Conservation (phyloP, 2,888 invertebrate species). For the Pristionchus entomophagus region DNA sequence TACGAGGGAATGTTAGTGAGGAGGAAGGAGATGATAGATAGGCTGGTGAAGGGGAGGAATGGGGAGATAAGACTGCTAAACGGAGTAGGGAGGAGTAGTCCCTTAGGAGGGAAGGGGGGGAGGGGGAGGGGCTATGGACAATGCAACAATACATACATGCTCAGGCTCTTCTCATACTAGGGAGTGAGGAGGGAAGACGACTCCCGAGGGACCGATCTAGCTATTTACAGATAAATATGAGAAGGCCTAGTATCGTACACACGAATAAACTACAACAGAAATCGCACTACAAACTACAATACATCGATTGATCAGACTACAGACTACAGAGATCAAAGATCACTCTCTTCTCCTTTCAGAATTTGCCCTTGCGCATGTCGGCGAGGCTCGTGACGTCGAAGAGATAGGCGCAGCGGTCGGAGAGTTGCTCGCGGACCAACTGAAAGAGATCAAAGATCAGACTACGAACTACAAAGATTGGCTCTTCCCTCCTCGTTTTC, state of each 20-base stretch:
- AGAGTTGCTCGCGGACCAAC: conserved; percentile 43
- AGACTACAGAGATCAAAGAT: neutral
- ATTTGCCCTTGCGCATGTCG: conserved; percentile 22
- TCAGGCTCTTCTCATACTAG: neutral
- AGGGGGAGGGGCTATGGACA: too few relatives aligned
- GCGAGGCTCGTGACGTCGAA: neutral
- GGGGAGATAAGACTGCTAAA: neutral
- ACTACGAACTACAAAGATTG: neutral
- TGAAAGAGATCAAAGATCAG: neutral
- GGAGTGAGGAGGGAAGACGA: too few relatives aligned
- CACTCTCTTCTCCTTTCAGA: too few relatives aligned
- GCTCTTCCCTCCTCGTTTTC: neutral
- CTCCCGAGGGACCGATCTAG: neutral
- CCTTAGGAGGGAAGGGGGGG: neutral
- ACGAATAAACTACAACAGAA: neutral
- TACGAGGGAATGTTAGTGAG: neutral
- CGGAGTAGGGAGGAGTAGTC: neutral
- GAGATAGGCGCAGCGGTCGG: conserved; percentile 14
- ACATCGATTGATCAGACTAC: conserved; percentile 1
- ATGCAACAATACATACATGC: conserved; percentile 4
- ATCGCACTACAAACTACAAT: neutral
- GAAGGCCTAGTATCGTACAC: too few relatives aligned
- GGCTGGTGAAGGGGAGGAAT: conserved; percentile 7
- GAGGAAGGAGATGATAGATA: neutral
- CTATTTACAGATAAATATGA: neutral